Conservation (phyloP, 2,888 invertebrate genomes). For the Volucella zonaria region DNA sequence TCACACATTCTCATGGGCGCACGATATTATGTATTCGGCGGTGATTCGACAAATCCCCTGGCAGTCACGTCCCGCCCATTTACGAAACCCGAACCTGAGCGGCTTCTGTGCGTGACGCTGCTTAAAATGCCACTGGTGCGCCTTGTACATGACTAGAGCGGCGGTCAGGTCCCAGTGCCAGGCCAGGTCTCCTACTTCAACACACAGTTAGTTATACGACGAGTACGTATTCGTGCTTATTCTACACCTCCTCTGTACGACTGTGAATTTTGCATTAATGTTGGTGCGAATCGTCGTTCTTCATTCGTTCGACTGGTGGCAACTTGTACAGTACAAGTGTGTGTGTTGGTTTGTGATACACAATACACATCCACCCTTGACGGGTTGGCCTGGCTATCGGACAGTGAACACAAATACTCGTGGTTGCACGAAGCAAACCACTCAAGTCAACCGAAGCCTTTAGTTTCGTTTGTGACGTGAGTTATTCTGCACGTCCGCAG, state of each 20-base stretch:
- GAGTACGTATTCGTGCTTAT: slow-evolving; percentile 11
- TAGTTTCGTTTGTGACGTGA: slow-evolving; percentile 83
- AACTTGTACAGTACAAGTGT: slow-evolving; percentile 17
- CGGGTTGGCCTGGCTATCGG: slow-evolving; percentile 25
- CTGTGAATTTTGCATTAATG: slow-evolving; percentile 11
- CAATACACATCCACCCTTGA: slow-evolving; percentile 66
- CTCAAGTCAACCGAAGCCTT: slow-evolving; percentile 75
- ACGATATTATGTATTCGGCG: slow-evolving; percentile 76
- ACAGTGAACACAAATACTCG: slow-evolving; percentile 49
- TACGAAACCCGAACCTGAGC: slow-evolving; percentile 79
- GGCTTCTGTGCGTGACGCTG: slow-evolving; percentile 82
- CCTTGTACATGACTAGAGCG: slow-evolving; percentile 82
- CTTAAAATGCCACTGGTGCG: slow-evolving; percentile 83
- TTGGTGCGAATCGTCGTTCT: slow-evolving; percentile 63
- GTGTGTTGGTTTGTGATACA: slow-evolving; percentile 47
- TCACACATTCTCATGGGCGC: slow-evolving; percentile 64
- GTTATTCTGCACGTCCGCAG: slow-evolving; percentile 82
- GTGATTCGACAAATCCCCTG: slow-evolving; percentile 77
- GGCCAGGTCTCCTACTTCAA: slow-evolving; percentile 29
- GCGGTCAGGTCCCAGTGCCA: slow-evolving; percentile 80
- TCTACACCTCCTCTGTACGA: slow-evolving; percentile 22
- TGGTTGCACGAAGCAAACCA: slow-evolving; percentile 71
- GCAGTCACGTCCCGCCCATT: slow-evolving; percentile 84
- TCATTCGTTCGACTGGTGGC: slow-evolving; percentile 71
- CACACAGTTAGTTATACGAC: slow-evolving; percentile 57